These are phyloP conservation scores for Proterorhinus semilunaris DNA, from an alignment of 2,113 vertebrate genomes.

Conservation along the genomic window DNA sequence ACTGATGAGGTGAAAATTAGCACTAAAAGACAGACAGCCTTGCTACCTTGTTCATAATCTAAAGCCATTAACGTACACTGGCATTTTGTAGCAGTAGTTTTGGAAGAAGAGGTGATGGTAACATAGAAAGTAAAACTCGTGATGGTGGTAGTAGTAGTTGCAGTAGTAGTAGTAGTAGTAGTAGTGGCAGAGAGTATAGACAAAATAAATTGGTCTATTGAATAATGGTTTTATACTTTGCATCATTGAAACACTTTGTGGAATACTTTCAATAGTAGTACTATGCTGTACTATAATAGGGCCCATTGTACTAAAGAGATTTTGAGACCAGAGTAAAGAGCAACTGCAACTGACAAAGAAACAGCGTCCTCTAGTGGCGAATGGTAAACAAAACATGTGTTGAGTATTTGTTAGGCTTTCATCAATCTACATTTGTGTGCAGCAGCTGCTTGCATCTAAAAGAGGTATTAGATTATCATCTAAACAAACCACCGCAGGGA, in stretches of 20 bases:
- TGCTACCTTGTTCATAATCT: not conserved
- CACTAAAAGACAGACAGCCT: not conserved
- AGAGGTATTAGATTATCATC: slow-evolving; percentile 22
- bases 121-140: not conserved
- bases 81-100: not conserved
- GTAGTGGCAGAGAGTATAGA: too few species aligned
- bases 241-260: not conserved
- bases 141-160: too few species aligned
- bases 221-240: too few species aligned
- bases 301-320: not conserved
- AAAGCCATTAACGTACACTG: not conserved
- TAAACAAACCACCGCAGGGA: slow-evolving; percentile 13
- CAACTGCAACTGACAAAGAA: slow-evolving; percentile 29
- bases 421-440: slow-evolving; percentile 23
- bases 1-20: slow-evolving; percentile 29
- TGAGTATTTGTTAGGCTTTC: slow-evolving; percentile 4
- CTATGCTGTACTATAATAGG: not conserved
- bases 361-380: slow-evolving; percentile 68
- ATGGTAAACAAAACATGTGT: slow-evolving; percentile 21
- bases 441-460: slow-evolving; percentile 44
- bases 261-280: not conserved
- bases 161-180: too few species aligned
- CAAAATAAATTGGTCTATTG: too few species aligned
- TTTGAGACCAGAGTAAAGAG: not conserved
- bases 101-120: not conserved